These are phyloP conservation scores for Macquaria ambigua DNA, from an alignment of 2,113 vertebrate genomes.

Conservation along the genomic window DNA sequence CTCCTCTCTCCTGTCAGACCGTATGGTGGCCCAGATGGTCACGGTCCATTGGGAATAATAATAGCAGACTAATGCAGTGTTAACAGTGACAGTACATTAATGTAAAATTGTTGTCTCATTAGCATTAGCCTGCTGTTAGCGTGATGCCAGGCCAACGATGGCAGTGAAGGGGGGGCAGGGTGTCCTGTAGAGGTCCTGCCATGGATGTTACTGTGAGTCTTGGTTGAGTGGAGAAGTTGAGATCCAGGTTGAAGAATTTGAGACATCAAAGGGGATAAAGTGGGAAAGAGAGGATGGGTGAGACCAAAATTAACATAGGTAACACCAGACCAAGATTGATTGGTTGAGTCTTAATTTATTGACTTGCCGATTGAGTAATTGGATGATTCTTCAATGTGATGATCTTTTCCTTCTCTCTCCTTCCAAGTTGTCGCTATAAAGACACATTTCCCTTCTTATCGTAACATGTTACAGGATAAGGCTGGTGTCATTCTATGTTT, in stretches of 20 bases:
- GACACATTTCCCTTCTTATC: slow-evolving; percentile 12
- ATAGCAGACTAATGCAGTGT: slow-evolving; percentile 76
- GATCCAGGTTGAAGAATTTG: slow-evolving; percentile 48
- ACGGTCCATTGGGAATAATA: slow-evolving; percentile 66
- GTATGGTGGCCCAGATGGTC: slow-evolving; percentile 79
- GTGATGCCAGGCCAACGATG: slow-evolving; percentile 46
- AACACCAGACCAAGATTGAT: neutral
- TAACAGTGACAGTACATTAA: slow-evolving; percentile 78
- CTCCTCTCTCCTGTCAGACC: slow-evolving; percentile 51
- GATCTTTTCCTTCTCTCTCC: slow-evolving; percentile 52
- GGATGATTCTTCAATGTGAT: slow-evolving; percentile 43
- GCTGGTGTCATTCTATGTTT: slow-evolving; percentile 2
- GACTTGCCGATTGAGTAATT: neutral
- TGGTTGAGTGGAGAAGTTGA: slow-evolving; percentile 40
- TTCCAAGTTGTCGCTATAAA: slow-evolving; percentile 11
- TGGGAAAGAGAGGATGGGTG: neutral
- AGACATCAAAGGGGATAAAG: neutral
- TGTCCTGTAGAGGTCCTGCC: slow-evolving; percentile 28
- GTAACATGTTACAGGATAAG: slow-evolving; percentile 15
- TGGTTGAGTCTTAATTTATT: neutral
- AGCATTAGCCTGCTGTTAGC: slow-evolving; percentile 76
- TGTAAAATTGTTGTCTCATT: slow-evolving; percentile 75
- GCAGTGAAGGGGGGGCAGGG: slow-evolving; percentile 33
- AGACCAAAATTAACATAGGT: neutral
- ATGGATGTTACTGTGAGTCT: slow-evolving; percentile 36